These are phyloP conservation scores for Catostylus mosaicus DNA, from an alignment of 30 jellyfish, hydroid and myxozoan species.

Conservation along the genomic window DNA sequence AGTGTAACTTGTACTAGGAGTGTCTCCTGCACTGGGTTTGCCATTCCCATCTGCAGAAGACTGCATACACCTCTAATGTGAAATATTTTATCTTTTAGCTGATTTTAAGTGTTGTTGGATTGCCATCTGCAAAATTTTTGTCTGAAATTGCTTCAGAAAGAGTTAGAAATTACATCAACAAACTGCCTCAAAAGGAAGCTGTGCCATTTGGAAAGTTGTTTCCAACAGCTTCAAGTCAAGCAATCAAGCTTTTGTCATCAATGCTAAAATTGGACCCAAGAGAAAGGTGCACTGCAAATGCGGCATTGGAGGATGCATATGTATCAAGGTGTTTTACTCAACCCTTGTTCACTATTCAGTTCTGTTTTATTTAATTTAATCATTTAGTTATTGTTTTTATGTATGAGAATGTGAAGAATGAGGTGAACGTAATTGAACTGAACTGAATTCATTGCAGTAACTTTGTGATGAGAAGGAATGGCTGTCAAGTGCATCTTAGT, in stretches of 20 bases:
- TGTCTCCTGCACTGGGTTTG: background rate
- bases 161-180: slow-evolving; percentile 80
- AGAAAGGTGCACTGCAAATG: slow-evolving; percentile 66
- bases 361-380: no score
- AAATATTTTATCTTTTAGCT: slow-evolving; percentile 33
- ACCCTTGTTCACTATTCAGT: no score
- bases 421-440: no score
- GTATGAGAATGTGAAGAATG: no score
- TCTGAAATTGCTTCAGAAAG: slow-evolving; percentile 90
- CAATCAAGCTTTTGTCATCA: slow-evolving; percentile 62
- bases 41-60: background rate
- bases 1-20: no score
- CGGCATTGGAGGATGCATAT: slow-evolving; percentile 78
- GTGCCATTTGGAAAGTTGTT: slow-evolving; percentile 74
- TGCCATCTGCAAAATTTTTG: slow-evolving; percentile 88
- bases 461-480: no score
- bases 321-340: slow-evolving; percentile 51
- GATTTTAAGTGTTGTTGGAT: slow-evolving; percentile 93
- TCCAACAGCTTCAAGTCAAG: slow-evolving; percentile 78
- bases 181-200: slow-evolving; percentile 94
- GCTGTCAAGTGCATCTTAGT: no score
- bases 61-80: background rate
- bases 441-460: no score
- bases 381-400: no score
- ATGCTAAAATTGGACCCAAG: slow-evolving; percentile 90